phyloP scores from a whole-genome alignment of 2,888 invertebrate species.

The Plagiodera versicolora region DNA sequence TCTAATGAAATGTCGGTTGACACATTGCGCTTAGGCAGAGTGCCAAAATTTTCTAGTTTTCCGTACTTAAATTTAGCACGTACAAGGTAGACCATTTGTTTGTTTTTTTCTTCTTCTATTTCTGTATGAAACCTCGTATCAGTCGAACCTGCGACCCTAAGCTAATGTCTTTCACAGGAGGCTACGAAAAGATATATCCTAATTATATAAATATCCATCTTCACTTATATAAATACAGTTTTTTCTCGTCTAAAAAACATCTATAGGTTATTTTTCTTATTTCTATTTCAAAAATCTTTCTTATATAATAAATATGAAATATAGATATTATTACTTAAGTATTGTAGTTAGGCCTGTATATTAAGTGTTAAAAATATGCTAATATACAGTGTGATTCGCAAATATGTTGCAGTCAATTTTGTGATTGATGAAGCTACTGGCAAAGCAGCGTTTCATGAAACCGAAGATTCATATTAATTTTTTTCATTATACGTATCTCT shows the following conservation, averaged over 20 bases:
- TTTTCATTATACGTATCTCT: slow-evolving; percentile 24
- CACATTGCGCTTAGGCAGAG: slow-evolving; percentile 5
- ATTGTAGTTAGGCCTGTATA: slow-evolving; percentile 58
- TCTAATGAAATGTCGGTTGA: slow-evolving; percentile 11
- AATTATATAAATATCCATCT: slow-evolving; percentile 52
- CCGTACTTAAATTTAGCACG: neutral
- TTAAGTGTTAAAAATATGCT: slow-evolving; percentile 57
- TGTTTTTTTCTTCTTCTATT: too few relatives aligned
- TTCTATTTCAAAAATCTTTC: slow-evolving; percentile 53
- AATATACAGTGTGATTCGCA: slow-evolving; percentile 56
- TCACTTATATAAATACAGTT: slow-evolving; percentile 54
- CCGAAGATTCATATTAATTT: slow-evolving; percentile 27
- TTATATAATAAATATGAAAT: slow-evolving; percentile 55
- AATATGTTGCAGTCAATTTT: slow-evolving; percentile 50
- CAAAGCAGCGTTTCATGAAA: slow-evolving; percentile 28
- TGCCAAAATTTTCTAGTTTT: slow-evolving; percentile 7
- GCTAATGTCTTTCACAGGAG: slow-evolving; percentile 54
- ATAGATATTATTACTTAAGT: slow-evolving; percentile 56
- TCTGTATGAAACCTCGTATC: slow-evolving; percentile 44
- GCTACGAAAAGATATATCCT: slow-evolving; percentile 56
- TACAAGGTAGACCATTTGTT: neutral
- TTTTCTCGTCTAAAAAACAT: slow-evolving; percentile 54
- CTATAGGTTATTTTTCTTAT: slow-evolving; percentile 51
- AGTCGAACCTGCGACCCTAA: slow-evolving; percentile 54
- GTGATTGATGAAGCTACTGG: slow-evolving; percentile 44